Conservation (phyloP, 2,888 invertebrate species). For the Priocnemis perturbator region DNA sequence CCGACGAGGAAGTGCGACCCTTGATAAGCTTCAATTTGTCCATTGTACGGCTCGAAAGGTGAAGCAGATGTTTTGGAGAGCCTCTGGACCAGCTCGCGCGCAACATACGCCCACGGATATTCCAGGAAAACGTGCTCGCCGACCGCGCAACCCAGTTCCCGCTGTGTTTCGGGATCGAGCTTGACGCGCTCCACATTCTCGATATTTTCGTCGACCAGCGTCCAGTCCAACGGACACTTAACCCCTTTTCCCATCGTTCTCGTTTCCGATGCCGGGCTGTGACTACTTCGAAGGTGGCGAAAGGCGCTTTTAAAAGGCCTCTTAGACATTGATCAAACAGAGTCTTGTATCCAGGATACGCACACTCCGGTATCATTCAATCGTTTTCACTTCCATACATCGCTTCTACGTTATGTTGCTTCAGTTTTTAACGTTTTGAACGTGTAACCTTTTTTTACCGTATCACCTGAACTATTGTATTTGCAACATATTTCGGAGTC, state of each 20-base stretch:
- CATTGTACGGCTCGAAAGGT: constrained; percentile 45
- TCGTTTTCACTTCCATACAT: no score
- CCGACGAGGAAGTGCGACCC: constrained; percentile 77
- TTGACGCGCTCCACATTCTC: constrained; percentile 58
- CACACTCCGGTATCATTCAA: no score
- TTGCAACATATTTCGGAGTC: no score
- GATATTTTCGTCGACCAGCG: constrained; percentile 60
- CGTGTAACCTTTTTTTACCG: no score
- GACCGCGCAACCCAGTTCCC: constrained; percentile 60
- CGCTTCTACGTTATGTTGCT: no score
- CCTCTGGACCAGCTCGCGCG: constrained; percentile 44
- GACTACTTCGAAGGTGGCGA: no score
- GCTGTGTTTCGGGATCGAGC: constrained; percentile 57
- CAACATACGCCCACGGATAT: constrained; percentile 69
- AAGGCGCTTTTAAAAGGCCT: no score
- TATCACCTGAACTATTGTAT: no score
- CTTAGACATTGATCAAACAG: constrained; percentile 46
- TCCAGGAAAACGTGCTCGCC: constrained; percentile 68
- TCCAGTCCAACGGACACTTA: constrained; percentile 57
- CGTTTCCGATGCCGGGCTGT: constrained; percentile 4
- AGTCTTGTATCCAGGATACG: constrained; percentile 8
- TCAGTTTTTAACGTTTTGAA: no score
- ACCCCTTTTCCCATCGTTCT: constrained; percentile 40
- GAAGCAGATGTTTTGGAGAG: constrained; percentile 48
- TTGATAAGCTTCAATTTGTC: constrained; percentile 51